A percentile compares a stretch with the other conserved stretches of the same genome.
phyloP scores from a whole-genome alignment of 1,140 invertebrate genomes.

The Caenorhabditis brenneri region DNA sequence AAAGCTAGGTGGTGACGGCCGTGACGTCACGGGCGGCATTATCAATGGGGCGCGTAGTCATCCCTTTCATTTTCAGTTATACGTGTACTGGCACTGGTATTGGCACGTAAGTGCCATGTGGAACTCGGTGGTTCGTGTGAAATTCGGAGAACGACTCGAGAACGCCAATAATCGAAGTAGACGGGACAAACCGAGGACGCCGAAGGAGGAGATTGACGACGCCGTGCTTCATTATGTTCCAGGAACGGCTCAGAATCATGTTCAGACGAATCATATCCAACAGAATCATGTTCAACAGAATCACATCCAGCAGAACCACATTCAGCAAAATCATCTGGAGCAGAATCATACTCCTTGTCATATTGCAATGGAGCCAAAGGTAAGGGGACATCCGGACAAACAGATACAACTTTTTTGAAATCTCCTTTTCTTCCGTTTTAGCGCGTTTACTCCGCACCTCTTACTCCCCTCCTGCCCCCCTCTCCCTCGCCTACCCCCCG shows the following conservation, averaged over 20 bases:
- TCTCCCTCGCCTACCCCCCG: neutral
- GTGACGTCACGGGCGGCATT: no score
- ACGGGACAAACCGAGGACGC: conserved; percentile 31
- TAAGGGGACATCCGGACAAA: no score
- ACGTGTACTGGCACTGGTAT: conserved; percentile 69
- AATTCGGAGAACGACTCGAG: conserved; percentile 49
- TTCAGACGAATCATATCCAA: neutral
- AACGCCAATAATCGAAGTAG: conserved; percentile 54
- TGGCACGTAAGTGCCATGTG: conserved; percentile 64
- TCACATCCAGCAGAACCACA: no score
- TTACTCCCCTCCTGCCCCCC: neutral
- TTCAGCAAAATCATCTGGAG: no score
- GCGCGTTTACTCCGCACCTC: no score
- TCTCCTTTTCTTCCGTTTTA: neutral
- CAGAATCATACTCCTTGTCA: neutral
- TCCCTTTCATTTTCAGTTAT: conserved; percentile 57
- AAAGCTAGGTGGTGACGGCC: no score
- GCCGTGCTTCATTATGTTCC: conserved; percentile 15
- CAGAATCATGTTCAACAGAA: conserved; percentile 23
- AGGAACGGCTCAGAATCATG: neutral
- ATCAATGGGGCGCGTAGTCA: no score
- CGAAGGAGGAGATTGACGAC: conserved; percentile 43
- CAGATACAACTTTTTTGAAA: neutral
- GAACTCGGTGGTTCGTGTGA: conserved; percentile 62
- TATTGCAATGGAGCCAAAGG: neutral